Percentiles rank a stretch among this genome's conserved stretches.
Evolutionary conservation across 1,140 invertebrate species (phyloP).

Genomic region (Laupala kohalensis): DNA sequence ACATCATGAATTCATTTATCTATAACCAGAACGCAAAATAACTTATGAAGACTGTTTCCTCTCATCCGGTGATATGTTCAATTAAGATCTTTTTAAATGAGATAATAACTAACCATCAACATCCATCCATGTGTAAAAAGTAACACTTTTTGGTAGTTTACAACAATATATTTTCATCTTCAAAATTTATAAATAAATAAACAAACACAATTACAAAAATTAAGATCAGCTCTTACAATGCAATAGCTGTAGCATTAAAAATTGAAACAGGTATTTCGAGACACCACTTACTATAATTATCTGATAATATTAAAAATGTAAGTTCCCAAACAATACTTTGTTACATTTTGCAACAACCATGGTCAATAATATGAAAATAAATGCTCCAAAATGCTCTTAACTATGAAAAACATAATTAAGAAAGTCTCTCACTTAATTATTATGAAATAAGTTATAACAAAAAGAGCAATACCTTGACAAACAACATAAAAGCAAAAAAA

Average conservation of each 20-base stretch:
- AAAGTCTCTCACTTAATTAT: not conserved
- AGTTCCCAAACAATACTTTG: not conserved
- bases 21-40: no score
- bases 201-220: not conserved
- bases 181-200: not conserved
- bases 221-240: not conserved
- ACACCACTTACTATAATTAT: not conserved
- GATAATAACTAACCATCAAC: no score
- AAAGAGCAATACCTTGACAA: no score
- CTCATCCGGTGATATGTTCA: no score
- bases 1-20: no score
- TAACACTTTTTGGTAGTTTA: not conserved
- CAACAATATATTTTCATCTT: not conserved
- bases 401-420: not conserved
- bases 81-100: no score
- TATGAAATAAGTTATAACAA: not conserved
- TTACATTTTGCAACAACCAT: not conserved
- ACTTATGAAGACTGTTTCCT: no score
- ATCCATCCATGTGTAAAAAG: not conserved
- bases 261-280: not conserved
- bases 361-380: not conserved
- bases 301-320: not conserved
- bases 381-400: not conserved
- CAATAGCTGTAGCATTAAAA: not conserved
- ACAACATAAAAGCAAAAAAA: no score